phyloP scores from a whole-genome alignment of 2,113 vertebrate genomes.

The Cairina moschata region DNA sequence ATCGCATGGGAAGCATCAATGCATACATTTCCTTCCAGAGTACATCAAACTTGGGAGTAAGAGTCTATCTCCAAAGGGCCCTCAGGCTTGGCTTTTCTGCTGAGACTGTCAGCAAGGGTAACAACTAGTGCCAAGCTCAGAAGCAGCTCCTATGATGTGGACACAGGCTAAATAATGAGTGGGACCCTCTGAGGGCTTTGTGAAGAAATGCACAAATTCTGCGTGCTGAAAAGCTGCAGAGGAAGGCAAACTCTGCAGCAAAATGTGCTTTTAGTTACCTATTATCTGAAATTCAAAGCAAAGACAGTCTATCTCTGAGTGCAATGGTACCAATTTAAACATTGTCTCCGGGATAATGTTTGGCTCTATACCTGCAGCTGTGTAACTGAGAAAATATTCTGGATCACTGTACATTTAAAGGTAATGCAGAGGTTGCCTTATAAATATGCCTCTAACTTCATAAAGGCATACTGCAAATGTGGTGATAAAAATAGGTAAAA shows the following conservation, averaged over 20 bases:
- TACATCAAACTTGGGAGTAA: neutral
- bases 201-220: neutral
- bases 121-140: neutral
- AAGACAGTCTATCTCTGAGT: neutral
- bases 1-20: neutral
- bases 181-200: neutral
- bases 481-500: neutral
- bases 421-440: neutral
- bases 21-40: neutral
- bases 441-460: neutral
- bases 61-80: neutral
- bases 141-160: neutral
- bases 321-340: neutral
- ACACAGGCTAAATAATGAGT: neutral
- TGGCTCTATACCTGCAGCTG: neutral
- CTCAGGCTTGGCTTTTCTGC: neutral
- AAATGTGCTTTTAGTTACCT: neutral
- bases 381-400: neutral
- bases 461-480: neutral
- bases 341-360: neutral
- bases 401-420: neutral
- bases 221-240: neutral
- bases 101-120: neutral
- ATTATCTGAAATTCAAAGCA: neutral
- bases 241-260: neutral